A percentile compares a stretch with the other conserved stretches of the same genome.
These are phyloP conservation scores for Ptychobarbus kaznakovi DNA, from an alignment of 2,797 vertebrate genomes.

Conservation along the genomic window DNA sequence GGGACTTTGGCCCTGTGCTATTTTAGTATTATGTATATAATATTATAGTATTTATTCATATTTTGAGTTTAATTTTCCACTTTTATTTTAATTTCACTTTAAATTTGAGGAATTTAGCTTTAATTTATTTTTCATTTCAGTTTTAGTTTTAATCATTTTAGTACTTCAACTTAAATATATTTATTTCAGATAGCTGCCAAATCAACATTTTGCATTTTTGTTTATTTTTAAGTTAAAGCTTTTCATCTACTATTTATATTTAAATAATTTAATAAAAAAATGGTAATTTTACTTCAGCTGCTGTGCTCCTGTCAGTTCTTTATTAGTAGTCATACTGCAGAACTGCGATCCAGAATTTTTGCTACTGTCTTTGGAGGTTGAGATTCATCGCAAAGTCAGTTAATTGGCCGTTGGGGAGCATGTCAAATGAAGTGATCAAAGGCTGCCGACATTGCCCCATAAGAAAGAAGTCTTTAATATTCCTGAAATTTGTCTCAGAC, in stretches of 20 bases:
- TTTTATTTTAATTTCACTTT: neutral
- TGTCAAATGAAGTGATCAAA: constrained; percentile 24
- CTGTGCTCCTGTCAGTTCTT: neutral
- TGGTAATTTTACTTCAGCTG: neutral
- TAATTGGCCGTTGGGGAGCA: constrained; percentile 6
- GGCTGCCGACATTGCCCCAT: neutral
- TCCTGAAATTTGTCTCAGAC: constrained; percentile 18
- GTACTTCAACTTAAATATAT: neutral
- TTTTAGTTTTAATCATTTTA: neutral
- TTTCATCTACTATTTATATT: neutral
- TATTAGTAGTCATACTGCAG: neutral
- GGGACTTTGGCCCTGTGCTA: neutral
- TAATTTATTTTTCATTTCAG: neutral
- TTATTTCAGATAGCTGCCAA: neutral
- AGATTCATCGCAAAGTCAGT: neutral
- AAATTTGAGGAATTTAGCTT: neutral
- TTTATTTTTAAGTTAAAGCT: neutral
- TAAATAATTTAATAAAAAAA: neutral
- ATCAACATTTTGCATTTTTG: neutral
- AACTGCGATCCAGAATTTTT: neutral
- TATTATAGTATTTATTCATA: neutral
- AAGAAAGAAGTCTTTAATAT: constrained; percentile 21
- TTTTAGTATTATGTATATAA: neutral
- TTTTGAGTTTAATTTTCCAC: neutral
- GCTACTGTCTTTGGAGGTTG: neutral